Conservation (phyloP, 2,113 vertebrate genomes). For the Prionailurus bengalensis region DNA sequence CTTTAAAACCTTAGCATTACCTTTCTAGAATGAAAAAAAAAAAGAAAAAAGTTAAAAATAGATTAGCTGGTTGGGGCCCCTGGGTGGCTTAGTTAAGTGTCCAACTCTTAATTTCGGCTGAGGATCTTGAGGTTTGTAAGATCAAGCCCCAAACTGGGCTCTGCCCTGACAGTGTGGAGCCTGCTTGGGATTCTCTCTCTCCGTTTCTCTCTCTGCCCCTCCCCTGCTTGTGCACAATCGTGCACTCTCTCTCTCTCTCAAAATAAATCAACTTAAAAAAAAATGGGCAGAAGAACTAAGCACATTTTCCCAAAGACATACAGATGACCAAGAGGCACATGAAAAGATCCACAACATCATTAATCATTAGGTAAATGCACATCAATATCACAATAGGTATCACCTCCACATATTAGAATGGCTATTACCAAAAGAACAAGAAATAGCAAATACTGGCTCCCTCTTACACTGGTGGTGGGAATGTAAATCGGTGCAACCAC, state of each 20-base stretch:
- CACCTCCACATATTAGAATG: background rate
- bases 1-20: background rate
- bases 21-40: background rate
- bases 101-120: too few relatives aligned
- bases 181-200: too few relatives aligned
- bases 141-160: too few relatives aligned
- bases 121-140: too few relatives aligned
- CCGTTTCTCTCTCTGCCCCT: too few relatives aligned
- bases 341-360: background rate
- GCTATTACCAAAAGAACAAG: background rate
- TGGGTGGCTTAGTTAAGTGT: too few relatives aligned
- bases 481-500: background rate
- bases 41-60: background rate
- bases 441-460: background rate
- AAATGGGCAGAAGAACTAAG: background rate
- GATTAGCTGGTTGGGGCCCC: background rate
- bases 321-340: background rate
- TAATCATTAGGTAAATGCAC: background rate
- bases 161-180: too few relatives aligned
- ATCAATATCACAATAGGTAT: background rate
- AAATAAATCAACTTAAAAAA: too few relatives aligned
- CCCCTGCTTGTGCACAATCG: too few relatives aligned
- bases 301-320: background rate
- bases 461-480: background rate
- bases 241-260: too few relatives aligned